Conservation (phyloP, 2,113 vertebrate genomes). For the Helogale parvula region DNA sequence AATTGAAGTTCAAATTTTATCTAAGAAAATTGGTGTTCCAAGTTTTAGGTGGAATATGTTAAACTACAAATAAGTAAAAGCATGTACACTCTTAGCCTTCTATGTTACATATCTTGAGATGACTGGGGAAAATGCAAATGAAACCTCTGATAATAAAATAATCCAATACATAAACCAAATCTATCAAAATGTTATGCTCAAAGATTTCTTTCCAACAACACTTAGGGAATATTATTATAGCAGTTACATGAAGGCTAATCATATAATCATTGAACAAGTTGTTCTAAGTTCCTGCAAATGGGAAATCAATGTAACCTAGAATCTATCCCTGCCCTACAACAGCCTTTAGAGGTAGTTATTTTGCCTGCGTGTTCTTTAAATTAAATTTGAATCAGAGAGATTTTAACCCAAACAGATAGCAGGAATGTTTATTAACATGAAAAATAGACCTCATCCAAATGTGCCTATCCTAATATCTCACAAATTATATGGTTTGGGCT, state of each 20-base stretch:
- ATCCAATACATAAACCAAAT: not conserved
- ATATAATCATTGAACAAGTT: not conserved
- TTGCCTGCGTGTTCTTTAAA: not conserved
- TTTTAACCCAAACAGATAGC: slow-evolving; percentile 31
- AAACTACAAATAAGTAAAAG: not conserved
- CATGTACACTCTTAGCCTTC: not conserved
- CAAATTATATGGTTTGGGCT: not conserved
- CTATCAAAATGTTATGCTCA: not conserved
- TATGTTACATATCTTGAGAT: not conserved
- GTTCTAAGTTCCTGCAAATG: not conserved
- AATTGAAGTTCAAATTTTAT: not conserved
- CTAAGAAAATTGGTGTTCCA: not conserved
- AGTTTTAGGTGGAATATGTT: not conserved
- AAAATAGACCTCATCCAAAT: not conserved
- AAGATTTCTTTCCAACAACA: not conserved
- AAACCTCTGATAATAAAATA: not conserved
- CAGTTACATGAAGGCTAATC: not conserved
- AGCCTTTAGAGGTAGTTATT: not conserved
- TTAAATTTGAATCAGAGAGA: not conserved
- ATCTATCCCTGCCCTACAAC: not conserved
- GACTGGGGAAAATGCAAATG: not conserved
- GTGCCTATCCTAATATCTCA: not conserved
- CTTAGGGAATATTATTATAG: not conserved
- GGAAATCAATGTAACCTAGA: not conserved
- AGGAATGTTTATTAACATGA: slow-evolving; percentile 46